Base-by-base conservation (phyloP, 2,888 invertebrate genomes). In the Pardosa pseudoannulata region DNA sequence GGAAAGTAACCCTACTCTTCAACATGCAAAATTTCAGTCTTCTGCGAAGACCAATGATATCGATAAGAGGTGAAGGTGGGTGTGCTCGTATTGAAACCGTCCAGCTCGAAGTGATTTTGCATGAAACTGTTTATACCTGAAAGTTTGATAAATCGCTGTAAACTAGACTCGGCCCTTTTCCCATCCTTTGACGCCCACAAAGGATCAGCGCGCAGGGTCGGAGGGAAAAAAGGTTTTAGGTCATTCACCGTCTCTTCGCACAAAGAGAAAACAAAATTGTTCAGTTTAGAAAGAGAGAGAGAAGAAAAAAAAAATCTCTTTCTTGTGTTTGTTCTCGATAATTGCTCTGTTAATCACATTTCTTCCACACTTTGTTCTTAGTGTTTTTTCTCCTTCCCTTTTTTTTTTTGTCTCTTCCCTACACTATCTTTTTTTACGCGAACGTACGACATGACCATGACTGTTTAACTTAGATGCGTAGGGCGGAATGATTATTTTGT, bases 141-240 rank as follows among this genome's bases (percentile, higher is more conserved):
- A n/a, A n/a, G 56, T 56, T 56, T 56, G 56, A 56, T 23, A 56
- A 56, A 56, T 56, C 16, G 23, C 11, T 23, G 9, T 23, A 3
- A 56, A 56, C n/a, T 5, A 19, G 5, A 23, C 56, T 23, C 56
- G 23, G 23, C 56, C 56, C 23, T 56, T 56, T 56, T 6, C 23
- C 56, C 23, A 23, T 56, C 56, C 56, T 56, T 56, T 56, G 23
- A 56, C 56, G 56, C 56, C 56, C 56, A 56, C 56, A 56, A 56
- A 56, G 23, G 23, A 56, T 19, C 56, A 56, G 19, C 56, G 11
- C 2, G 11, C 6, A 3, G 16, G 3, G 6, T 1, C 5, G 56
- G 7, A 7, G 3, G 56, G 23, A 56, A 16, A 46, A n/a, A 56
- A 56, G 16, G 19, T 2, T 56, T 56, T 56, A 11, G 56, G 56